Evolutionary conservation across 1,140 invertebrate species (phyloP).

Genomic region (Stegodyphus mimosarum): DNA sequence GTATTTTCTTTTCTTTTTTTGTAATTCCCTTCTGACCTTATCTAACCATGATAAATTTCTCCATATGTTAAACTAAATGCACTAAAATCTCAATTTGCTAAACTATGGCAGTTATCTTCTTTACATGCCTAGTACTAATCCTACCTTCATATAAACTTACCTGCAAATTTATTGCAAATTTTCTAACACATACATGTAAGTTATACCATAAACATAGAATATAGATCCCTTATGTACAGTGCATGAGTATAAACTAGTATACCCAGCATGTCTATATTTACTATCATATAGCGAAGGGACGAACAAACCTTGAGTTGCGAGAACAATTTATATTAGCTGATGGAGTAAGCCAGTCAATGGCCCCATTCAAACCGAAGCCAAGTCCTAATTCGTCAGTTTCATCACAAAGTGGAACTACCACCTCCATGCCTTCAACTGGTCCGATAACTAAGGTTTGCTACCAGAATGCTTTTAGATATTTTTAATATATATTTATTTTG

Average conservation of each 20-base stretch:
- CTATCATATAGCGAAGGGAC: constrained; percentile 86
- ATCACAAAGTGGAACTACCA: constrained; percentile 54
- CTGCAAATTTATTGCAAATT: too few species aligned
- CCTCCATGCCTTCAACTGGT: constrained; percentile 55
- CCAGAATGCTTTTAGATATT: not conserved
- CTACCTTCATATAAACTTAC: not conserved
- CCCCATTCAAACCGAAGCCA: constrained; percentile 79
- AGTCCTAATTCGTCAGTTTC: constrained; percentile 60
- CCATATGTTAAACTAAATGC: constrained; percentile 1
- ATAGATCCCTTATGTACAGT: not conserved
- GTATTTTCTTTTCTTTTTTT: not conserved
- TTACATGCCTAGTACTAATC: not conserved
- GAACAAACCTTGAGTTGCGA: constrained; percentile 98
- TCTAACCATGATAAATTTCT: not conserved
- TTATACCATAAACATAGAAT: not conserved
- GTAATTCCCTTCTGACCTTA: not conserved
- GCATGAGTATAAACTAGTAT: constrained; percentile 3
- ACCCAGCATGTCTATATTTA: constrained; percentile 58
- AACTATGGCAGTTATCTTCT: too few species aligned
- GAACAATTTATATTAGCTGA: constrained; percentile 98
- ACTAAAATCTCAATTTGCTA: constrained; percentile 19
- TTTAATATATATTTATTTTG: constrained; percentile 1
- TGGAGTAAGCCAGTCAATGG: constrained; percentile 97
- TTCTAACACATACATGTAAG: too few species aligned
- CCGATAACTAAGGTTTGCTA: constrained; percentile 63